Base-by-base conservation (phyloP, 2,888 invertebrate species). In the Eledone cirrhosa region DNA sequence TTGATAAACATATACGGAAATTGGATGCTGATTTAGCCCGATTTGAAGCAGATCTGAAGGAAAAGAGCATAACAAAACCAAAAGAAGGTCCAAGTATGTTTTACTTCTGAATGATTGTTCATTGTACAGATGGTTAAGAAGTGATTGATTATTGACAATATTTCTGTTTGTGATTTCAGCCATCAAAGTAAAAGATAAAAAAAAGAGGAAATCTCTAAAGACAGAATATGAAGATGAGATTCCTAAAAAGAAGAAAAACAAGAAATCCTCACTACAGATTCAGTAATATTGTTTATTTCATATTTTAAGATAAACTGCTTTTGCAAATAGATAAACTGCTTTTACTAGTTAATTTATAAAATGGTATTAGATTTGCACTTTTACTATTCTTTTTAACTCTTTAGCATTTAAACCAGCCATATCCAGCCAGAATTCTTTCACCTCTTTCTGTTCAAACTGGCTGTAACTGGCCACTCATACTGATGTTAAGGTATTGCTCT, bases 1-100 rank as follows among this genome's bases (percentile, higher is more conserved):
- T 98, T 59, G 98, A 99, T 91, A 98, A 98, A 91, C 98, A 99
- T 90, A 99, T 99, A 84, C 93, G 98, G 86, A 94, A 97, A 85
- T 92, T 99, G 87, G 99, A 99, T 91, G 96, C 97, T 79, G 98
- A 99, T 92, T 93, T 99, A 88, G 97, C 97, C 0, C 93, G 97
- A 81, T 99, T 99, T 90, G 98, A 99, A 91, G 95, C 97, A 0
- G 98, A 98, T 91, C 95, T 98, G 87, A 98, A 98, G 91, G 98
- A 98, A 89, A 97, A 97, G 92, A 95, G 96, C 3, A 92, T 95
- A 83, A 95, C 94, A 31, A 83, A 85, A 65, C 29, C 48, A 33
- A 76, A 76, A 48, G 76, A 76, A n/a, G 76, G 76, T 24, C 48
- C 76, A 48, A 48, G 76, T 76, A 76, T 47, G 72, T 72, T 65